phyloP scores from a whole-genome alignment of 2,888 invertebrate genomes.

The Athalia cordata region DNA sequence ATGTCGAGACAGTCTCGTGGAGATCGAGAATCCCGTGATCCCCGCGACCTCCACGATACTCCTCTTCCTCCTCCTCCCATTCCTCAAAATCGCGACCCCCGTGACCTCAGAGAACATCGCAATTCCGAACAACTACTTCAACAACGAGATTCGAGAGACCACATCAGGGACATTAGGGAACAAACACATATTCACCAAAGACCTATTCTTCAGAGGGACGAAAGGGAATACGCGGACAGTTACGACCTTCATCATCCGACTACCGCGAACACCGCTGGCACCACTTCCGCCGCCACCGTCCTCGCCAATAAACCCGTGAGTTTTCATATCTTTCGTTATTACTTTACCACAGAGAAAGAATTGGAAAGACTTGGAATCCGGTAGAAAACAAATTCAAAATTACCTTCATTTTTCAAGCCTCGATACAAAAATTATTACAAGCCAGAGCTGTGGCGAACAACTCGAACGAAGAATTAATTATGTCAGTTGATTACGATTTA shows the following conservation, averaged over 20 bases:
- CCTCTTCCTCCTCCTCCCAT: slow-evolving; percentile 54
- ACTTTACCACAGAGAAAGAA: neutral
- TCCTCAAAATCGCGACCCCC: slow-evolving; percentile 60
- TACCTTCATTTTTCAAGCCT: neutral
- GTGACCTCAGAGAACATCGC: slow-evolving; percentile 52
- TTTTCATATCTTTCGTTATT: slow-evolving; percentile 42
- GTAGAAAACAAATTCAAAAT: neutral
- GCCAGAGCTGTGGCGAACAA: too few relatives aligned
- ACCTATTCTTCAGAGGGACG: slow-evolving; percentile 55
- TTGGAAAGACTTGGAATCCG: too few relatives aligned
- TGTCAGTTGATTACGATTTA: too few relatives aligned
- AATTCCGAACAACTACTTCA: slow-evolving; percentile 44
- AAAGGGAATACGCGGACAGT: slow-evolving; percentile 57
- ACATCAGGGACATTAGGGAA: slow-evolving; percentile 75
- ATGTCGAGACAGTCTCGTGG: slow-evolving; percentile 66
- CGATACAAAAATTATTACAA: neutral
- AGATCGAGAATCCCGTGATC: slow-evolving; percentile 55
- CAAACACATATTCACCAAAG: slow-evolving; percentile 63
- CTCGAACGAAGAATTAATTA: too few relatives aligned
- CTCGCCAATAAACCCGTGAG: slow-evolving; percentile 67
- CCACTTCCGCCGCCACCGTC: slow-evolving; percentile 57
- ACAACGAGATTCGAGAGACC: slow-evolving; percentile 72
- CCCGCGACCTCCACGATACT: slow-evolving; percentile 57
- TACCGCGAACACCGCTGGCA: slow-evolving; percentile 51
- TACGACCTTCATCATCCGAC: slow-evolving; percentile 61